Base-by-base conservation (phyloP, 2,888 invertebrate genomes). In the Hydropsyche betteni region DNA sequence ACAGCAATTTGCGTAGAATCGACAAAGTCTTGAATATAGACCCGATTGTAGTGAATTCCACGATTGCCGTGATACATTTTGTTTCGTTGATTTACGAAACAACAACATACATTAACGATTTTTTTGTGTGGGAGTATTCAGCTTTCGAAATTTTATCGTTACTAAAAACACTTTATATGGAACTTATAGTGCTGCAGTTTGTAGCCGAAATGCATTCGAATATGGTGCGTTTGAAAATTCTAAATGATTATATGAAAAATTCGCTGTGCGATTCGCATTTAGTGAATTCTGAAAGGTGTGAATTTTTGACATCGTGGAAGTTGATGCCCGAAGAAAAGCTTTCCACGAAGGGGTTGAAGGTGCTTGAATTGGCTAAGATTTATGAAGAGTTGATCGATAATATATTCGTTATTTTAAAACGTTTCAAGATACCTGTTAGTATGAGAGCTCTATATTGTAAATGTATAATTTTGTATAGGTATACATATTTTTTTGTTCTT, bases 121-220 rank as follows among this genome's bases (percentile, higher is more conserved):
- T 2, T 44, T 44, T 44, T 44, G 7, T 44, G 10, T 44, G 44
- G 44, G 4, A 44, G 0, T 44, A 44, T 10, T 1, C 6, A 1
- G 3, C 3, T 8, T 4, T 2, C 10, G 7, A 44, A 4, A 44
- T 44, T 10, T 8, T 44, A 44, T 44, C 44, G 0, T 44, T 44
- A 24, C 1, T 55, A n/a, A 55, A n/a, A 55, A 8, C 55, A 14
- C 10, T 55, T 1, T 55, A 6, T 4, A 55, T 55, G 55, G 55
- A 55, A 0, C 2, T 55, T 2, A 10, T 55, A n/a, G 12, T 55
- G 12, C 5, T 55, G 55, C 55, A 55, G 16, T 55, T 14, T 3
- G n/a, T n/a, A 55, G 5, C 6, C 12, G 55, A 55, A 55, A 55
- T 55, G 55, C 55, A 55, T 55, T 55, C 55, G 4, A 55, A 55